These are phyloP conservation scores for Pomacea maculata DNA, from an alignment of 1,140 invertebrate species.

Conservation along the genomic window DNA sequence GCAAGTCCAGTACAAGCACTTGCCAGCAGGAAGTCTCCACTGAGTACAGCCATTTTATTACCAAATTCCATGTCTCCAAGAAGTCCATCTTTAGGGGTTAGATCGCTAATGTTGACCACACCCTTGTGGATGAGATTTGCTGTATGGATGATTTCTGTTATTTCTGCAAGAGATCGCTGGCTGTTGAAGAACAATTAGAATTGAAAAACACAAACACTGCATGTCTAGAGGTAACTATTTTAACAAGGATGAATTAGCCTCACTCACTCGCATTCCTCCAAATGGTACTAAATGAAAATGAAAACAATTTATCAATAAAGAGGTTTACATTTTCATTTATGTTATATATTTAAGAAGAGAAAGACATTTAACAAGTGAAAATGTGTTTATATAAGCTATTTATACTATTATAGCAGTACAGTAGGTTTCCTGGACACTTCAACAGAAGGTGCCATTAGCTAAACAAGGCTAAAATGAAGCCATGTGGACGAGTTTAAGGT, in stretches of 20 bases:
- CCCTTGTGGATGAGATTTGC: slow-evolving; percentile 64
- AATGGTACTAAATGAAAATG: slow-evolving; percentile 9
- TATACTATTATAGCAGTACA: too few relatives aligned
- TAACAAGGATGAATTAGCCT: neutral
- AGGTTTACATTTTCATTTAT: neutral
- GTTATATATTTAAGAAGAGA: too few relatives aligned
- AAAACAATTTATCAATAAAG: neutral
- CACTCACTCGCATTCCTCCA: neutral
- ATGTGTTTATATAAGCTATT: too few relatives aligned
- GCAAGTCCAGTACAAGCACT: slow-evolving; percentile 90
- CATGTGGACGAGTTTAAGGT: too few relatives aligned
- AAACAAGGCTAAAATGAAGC: too few relatives aligned
- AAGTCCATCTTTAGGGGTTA: slow-evolving; percentile 58
- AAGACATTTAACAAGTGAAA: too few relatives aligned
- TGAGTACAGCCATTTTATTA: slow-evolving; percentile 93
- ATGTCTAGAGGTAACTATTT: too few relatives aligned
- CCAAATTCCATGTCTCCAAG: slow-evolving; percentile 88
- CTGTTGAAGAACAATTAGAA: slow-evolving; percentile 54
- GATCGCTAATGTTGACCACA: slow-evolving; percentile 77
- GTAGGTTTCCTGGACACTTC: too few relatives aligned
- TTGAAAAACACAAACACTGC: too few relatives aligned
- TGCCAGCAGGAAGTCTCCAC: slow-evolving; percentile 91
- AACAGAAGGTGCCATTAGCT: too few relatives aligned
- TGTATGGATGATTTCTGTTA: slow-evolving; percentile 65
- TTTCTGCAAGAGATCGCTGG: slow-evolving; percentile 63